Percentiles rank a stretch among this genome's conserved stretches.
phyloP scores from a whole-genome alignment of 2,113 vertebrate genomes.

The Todiramphus saurophagus region DNA sequence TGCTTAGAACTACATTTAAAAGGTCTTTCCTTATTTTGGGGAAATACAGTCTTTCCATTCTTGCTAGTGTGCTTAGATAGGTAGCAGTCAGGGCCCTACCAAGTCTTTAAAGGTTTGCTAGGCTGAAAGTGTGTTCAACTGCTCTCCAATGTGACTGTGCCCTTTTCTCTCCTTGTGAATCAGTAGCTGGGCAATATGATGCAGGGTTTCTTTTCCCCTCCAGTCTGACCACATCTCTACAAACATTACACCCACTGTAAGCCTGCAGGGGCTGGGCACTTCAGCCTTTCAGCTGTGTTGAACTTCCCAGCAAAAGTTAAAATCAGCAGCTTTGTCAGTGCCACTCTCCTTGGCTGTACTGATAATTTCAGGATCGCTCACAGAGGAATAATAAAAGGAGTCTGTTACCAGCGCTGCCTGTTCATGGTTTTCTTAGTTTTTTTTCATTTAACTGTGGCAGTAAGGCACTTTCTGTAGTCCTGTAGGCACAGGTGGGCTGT shows the following conservation, averaged over 20 bases:
- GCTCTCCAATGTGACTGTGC: background rate
- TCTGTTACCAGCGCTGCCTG: background rate
- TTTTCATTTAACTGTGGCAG: background rate
- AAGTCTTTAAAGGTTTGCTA: background rate
- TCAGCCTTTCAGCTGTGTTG: background rate
- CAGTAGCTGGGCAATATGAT: background rate
- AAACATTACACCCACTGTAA: background rate
- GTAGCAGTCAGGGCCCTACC: background rate
- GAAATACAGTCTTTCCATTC: background rate
- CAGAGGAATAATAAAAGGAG: background rate
- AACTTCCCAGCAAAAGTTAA: background rate
- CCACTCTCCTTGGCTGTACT: background rate
- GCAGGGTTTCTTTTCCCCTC: background rate
- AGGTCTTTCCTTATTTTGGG: background rate
- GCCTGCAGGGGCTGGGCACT: background rate
- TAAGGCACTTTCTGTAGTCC: background rate
- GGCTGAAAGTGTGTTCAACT: background rate
- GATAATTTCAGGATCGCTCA: background rate
- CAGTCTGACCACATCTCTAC: background rate
- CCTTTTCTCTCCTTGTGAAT: background rate
- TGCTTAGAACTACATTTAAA: background rate
- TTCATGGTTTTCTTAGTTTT: background rate
- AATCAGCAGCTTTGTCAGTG: background rate
- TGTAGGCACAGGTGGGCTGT: background rate
- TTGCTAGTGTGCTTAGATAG: background rate